A percentile compares a stretch with the other conserved stretches of the same genome.
phyloP scores from a whole-genome alignment of 37 sponge, comb jelly and placozoan species.

The Diacarnus erythraeanus region DNA sequence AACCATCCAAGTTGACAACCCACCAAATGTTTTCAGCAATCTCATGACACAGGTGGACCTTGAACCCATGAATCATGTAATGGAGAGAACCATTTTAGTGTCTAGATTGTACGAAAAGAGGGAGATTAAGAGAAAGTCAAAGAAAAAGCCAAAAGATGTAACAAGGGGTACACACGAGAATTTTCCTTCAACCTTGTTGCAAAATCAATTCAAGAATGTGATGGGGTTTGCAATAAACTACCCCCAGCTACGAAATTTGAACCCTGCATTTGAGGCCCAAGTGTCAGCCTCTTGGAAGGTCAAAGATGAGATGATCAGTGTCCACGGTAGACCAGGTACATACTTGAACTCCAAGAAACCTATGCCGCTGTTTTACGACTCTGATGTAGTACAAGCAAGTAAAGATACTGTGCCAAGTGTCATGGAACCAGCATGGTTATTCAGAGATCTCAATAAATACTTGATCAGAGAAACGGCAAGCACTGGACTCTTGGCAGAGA shows the following conservation, averaged over 20 bases:
- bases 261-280: conserved; percentile 13
- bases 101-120: conserved; percentile 44
- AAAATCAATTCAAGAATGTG: conserved; percentile 39
- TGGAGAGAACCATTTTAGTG: conserved; percentile 19
- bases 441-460: conserved; percentile 30
- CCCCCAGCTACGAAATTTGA: conserved; percentile 28
- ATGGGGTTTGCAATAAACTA: not conserved
- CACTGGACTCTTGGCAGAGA: conserved; percentile 14
- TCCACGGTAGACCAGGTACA: conserved; percentile 43
- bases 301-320: conserved; percentile 16
- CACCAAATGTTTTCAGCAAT: conserved; percentile 6
- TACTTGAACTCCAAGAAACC: conserved; percentile 32
- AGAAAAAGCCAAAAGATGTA: conserved; percentile 11
- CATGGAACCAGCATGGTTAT: not conserved
- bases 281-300: conserved; percentile 40
- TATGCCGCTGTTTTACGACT: conserved; percentile 23
- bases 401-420: not conserved
- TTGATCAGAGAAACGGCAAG: not conserved
- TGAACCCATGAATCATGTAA: conserved; percentile 1
- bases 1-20: conserved; percentile 16
- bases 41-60: conserved; percentile 6
- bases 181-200: conserved; percentile 40
- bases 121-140: conserved; percentile 19
- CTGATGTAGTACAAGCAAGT: not conserved
- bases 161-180: conserved; percentile 23